phyloP scores from a whole-genome alignment of 2,888 invertebrate genomes.

The Nudaria mundana region DNA sequence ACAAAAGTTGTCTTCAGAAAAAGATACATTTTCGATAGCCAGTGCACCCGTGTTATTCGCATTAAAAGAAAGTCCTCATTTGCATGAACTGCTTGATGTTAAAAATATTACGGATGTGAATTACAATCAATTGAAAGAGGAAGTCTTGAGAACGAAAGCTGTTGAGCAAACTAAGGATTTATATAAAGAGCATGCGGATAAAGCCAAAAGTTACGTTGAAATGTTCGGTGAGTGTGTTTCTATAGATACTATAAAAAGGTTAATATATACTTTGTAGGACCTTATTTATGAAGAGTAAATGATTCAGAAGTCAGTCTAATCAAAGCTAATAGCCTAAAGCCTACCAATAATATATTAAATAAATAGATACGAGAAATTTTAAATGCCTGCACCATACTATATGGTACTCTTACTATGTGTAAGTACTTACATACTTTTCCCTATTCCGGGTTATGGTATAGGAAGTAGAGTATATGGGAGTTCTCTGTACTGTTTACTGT shows the following conservation, averaged over 20 bases:
- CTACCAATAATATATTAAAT: no score
- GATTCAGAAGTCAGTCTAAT: no score
- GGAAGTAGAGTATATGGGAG: no score
- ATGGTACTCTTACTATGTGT: no score
- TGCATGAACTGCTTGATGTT: constrained; percentile 81
- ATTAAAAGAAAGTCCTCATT: constrained; percentile 85
- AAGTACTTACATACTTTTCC: no score
- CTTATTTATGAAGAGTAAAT: no score
- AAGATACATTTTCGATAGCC: constrained; percentile 83
- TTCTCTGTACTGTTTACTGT: no score
- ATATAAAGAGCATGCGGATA: constrained; percentile 53
- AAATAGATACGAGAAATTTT: no score
- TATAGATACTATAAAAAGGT: constrained; percentile 58
- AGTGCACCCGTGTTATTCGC: constrained; percentile 93
- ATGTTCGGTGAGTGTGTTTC: constrained; percentile 63
- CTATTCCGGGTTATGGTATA: no score
- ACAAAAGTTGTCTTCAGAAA: constrained; percentile 73
- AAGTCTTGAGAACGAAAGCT: constrained; percentile 61
- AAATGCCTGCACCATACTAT: no score
- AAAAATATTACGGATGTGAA: constrained; percentile 82
- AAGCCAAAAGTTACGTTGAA: constrained; percentile 54
- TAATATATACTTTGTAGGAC: constrained; percentile 57
- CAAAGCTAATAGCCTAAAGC: no score
- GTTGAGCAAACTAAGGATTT: constrained; percentile 57
- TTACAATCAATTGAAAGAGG: constrained; percentile 73